Evolutionary conservation across 2,888 invertebrate genomes (phyloP).

Genomic region (Eulithis testata): DNA sequence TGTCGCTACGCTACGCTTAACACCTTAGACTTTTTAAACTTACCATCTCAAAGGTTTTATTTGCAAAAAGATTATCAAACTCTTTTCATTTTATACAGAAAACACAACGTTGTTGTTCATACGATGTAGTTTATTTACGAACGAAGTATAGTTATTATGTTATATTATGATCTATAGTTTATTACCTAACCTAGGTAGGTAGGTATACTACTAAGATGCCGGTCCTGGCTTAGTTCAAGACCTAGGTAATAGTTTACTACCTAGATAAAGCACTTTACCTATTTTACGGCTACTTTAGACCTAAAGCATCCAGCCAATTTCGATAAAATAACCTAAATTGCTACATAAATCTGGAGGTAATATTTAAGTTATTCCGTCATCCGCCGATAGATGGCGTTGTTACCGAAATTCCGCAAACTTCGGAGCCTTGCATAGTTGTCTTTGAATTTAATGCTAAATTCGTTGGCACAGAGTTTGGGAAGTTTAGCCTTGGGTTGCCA

Average conservation of each 20-base stretch:
- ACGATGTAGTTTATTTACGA: no score
- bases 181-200: no score
- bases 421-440: slow-evolving; percentile 38
- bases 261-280: not conserved
- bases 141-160: no score
- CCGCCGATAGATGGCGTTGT: slow-evolving; percentile 49
- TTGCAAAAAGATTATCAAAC: no score
- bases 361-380: slow-evolving; percentile 42
- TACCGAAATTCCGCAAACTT: slow-evolving; percentile 37
- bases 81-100: no score
- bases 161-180: no score
- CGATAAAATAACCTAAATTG: slow-evolving; percentile 34
- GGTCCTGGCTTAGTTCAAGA: no score
- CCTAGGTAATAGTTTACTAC: slow-evolving; percentile 1
- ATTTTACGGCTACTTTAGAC: not conserved
- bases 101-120: no score
- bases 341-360: slow-evolving; percentile 39
- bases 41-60: no score
- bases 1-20: slow-evolving; percentile 25
- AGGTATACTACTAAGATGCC: no score
- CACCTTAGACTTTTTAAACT: not conserved
- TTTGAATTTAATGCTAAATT: slow-evolving; percentile 50
- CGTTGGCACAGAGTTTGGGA: slow-evolving; percentile 35
- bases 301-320: slow-evolving; percentile 30
- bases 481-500: slow-evolving; percentile 40